Base-by-base conservation (phyloP, 2,888 invertebrate species). In the Rhamnusium bicolor region DNA sequence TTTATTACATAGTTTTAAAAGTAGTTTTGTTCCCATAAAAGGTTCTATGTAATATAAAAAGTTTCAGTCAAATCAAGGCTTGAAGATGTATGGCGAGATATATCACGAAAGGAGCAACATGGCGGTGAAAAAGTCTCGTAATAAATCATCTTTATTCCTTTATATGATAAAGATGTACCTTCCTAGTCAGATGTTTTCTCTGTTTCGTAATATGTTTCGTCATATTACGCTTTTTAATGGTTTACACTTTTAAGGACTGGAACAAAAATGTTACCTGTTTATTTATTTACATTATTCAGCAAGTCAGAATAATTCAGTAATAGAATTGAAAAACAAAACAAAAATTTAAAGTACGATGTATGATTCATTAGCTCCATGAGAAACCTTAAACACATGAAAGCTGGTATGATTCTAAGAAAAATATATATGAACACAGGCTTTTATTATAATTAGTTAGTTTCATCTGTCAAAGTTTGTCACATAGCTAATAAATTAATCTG, bases 141-240 rank as follows among this genome's bases (percentile, higher is more conserved):
- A 58, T 58, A 58, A 58, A 58, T 58, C 58, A 58, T 32, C 58
- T 58, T 32, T 58, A 58, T 58, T 32, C 58, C 58, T 58, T 58
- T 58, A 40, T 58, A 40, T 40, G 58, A 58, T 58, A 32, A 58
- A 58, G 32, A 58, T 58, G 58, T 58, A 58, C 58, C 29, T 58
- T 32, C 14, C 58, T 16, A 32, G 58, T 58, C 58, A 58, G 58
- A 58, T 58, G 58, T 29, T 58, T 58, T 58, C 58, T 40, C 32
- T 32, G 32, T 29, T 58, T 58, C 32, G 58, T 58, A 58, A 58
- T 58, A 58, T 58, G 32, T 58, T 58, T 58, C n/a, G 32, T 58
- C 58, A 58, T 16, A 40, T 32, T 58, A 58, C 2, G 3, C 40
- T 40, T 32, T 32, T 40, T 40, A 40, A 40, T 40, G 40, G 40